Percentiles rank a stretch among this genome's conserved stretches.
Conservation (phyloP, 2,113 vertebrate genomes). For the Calonectris borealis region DNA sequence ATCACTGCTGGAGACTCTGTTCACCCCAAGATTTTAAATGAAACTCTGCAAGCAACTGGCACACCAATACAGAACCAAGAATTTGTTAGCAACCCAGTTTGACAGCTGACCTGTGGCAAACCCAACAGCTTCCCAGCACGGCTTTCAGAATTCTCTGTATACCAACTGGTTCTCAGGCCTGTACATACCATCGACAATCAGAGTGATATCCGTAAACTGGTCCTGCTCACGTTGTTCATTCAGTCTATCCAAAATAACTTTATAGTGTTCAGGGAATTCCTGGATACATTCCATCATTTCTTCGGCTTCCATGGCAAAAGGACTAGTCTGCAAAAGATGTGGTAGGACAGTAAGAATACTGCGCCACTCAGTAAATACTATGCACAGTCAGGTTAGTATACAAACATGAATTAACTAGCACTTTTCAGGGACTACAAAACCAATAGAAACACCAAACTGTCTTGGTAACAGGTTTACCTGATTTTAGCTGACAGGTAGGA, state of each 20-base stretch:
- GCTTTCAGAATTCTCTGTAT: neutral
- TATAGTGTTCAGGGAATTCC: slow-evolving; percentile 94
- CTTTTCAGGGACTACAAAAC: neutral
- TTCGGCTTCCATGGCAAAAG: slow-evolving; percentile 84
- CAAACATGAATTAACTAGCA: neutral
- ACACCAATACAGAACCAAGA: neutral
- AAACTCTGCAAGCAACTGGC: neutral
- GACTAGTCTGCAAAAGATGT: slow-evolving; percentile 57
- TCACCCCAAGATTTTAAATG: neutral
- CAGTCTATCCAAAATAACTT: slow-evolving; percentile 95
- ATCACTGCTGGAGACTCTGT: neutral
- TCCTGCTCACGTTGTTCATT: slow-evolving; percentile 94
- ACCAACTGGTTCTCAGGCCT: neutral
- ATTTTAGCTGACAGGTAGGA: neutral
- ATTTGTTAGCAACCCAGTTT: neutral
- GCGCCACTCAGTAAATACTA: neutral
- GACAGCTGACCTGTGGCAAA: neutral
- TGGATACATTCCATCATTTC: slow-evolving; percentile 81
- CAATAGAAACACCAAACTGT: neutral
- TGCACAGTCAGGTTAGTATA: neutral
- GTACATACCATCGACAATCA: slow-evolving; percentile 92
- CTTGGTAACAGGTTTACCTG: neutral
- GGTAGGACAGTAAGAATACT: neutral
- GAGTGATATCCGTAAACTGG: slow-evolving; percentile 97
- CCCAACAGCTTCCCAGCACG: neutral